Base-by-base conservation (phyloP, 2,888 invertebrate genomes). In the Hypselothyrea guttata region DNA sequence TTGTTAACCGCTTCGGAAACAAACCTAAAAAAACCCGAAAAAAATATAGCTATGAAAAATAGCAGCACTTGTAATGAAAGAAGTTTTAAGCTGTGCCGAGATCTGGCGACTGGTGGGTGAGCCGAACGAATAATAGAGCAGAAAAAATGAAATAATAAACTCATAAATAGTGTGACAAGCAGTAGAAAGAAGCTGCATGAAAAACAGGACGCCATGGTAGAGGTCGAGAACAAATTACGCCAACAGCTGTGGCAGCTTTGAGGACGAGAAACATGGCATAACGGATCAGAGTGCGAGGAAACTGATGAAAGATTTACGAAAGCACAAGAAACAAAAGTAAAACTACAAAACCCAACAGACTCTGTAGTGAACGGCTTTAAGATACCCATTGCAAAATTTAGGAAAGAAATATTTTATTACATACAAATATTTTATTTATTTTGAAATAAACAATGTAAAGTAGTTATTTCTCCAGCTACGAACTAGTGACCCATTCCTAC, bases 141-240 rank as follows among this genome's bases (percentile, higher is more conserved):
- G 70, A 59, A 22, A 54, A 49, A 55, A 62, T 4, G 22, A 79
- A 79, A 81, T 85, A 85, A 81, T 85, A 74, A 81, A 81, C 85
- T 83, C 81, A 74, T 81, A 81, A 81, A 81, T 85, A 84, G 68
- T 63, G 66, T 76, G 85, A 85, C 85, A 75, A 82, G 83, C 60
- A 41, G 16, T 41, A 42, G 27, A 38, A 54, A 31, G 35, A 22
- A 11, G n/a, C 46, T 13, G 27, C 22, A 38, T 44, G 47, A 56
- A 16, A 44, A 38, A 46, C 38, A 8, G 46, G 28, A 35, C 12
- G 37, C 30, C 44, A 46, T 44, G 41, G 28, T 27, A 27, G 35
- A 46, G 57, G 57, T 66, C 57, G 66, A 53, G 59, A 33, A 62
- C 60, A 77, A 71, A 70, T 75, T 53, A 71, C 68, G 58, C 59